Base-by-base conservation (phyloP, 2,113 vertebrate genomes). In the Cacatua alba region DNA sequence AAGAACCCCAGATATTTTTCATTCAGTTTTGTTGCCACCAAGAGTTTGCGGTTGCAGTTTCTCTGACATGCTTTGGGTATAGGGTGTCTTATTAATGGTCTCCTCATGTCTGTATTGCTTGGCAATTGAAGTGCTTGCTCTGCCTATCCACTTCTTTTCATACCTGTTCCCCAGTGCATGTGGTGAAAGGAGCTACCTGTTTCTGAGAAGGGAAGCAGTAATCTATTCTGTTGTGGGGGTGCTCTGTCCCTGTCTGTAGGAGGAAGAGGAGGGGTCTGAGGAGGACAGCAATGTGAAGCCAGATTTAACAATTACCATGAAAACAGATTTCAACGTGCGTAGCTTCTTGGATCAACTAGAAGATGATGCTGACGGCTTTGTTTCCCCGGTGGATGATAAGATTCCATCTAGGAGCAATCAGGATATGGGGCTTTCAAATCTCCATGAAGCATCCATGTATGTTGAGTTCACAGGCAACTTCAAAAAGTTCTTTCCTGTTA, bases 401-500 rank as follows among this genome's bases (percentile, higher is more conserved):
- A 98, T 98, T 3, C 98, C 99, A 11, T 98, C 99, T 10, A 98
- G 96, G 43, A 98, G 97, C 97, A 98, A 91, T 62, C 98, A 98
- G 12, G 99, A 99, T 92, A 98, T 99, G 92, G 98, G 98, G 39
- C 98, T 99, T 86, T 99, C 99, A 64, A 99, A 99, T 95, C 98
- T 99, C 80, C 99, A 99, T 85, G 98, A 99, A 6, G 99, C 99
- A 85, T 99, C 99, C 82, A 98, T 98, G 99, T 99, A 98, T 83
- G 99, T 97, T 65, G 20, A 33, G 51, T 82, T 93, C 15, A 26
- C n/a, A 77, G 64, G 51, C 83, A 86, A 59, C 31, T 59, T 62
- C 29, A 59, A 15, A 70, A 71, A n/a, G 29, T 69, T 72, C 19
- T 72, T 90, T 93, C 63, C 88, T 79, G 55, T 52, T 57, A 14